A percentile compares a stretch with the other conserved stretches of the same genome.
Conservation (phyloP, 2,888 invertebrate genomes). For the Tricholauxania praeusta region DNA sequence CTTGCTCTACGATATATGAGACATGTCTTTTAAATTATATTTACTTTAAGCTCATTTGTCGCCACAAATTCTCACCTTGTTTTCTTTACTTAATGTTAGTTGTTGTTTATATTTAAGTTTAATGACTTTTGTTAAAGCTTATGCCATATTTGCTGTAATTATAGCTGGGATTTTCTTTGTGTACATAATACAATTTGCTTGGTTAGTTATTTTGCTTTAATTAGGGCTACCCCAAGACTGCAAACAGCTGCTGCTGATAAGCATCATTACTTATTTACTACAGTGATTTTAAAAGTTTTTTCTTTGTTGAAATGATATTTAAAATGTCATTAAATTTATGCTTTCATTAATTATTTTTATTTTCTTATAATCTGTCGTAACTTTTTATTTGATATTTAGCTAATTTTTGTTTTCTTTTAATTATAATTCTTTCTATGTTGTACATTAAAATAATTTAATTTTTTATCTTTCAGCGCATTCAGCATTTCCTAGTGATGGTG, state of each 20-base stretch:
- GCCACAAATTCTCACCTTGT: constrained; percentile 10
- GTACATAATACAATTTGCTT: background rate
- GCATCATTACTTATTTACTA: too few species aligned
- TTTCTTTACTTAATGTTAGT: background rate
- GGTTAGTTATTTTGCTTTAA: too few species aligned
- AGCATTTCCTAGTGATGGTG: constrained; percentile 49
- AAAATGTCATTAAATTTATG: constrained; percentile 51
- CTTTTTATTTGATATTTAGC: background rate
- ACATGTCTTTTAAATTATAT: background rate
- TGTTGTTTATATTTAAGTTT: background rate
- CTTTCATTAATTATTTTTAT: constrained; percentile 41
- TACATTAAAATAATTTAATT: constrained; percentile 1
- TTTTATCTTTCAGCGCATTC: constrained; percentile 40
- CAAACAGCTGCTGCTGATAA: too few species aligned
- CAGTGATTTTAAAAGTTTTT: too few species aligned
- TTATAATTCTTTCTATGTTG: background rate
- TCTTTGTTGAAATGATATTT: background rate
- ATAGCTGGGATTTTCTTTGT: constrained; percentile 2
- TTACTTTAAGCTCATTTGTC: constrained; percentile 18
- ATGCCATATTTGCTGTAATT: constrained; percentile 21
- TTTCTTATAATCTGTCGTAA: background rate
- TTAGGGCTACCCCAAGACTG: too few species aligned
- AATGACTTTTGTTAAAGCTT: constrained; percentile 16
- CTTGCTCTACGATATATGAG: background rate
- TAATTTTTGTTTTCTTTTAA: background rate